Evolutionary conservation across 2,888 invertebrate genomes (phyloP), one percentile per base, ranked within the genome.

Genomic region (Catocala nupta): DNA sequence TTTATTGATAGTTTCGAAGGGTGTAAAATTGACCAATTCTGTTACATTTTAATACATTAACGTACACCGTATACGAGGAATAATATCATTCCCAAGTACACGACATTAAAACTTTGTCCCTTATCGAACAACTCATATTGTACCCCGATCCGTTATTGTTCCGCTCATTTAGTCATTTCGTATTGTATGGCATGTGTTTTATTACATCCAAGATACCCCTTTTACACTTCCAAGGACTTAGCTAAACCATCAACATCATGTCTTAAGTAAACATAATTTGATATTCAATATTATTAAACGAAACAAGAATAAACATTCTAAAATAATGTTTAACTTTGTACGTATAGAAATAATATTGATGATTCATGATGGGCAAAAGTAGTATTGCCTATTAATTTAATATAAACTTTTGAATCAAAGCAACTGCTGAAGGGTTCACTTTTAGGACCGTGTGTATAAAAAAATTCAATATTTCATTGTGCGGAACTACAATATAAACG

Each of bases 91-190:
- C 11, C 39, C 45, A 49, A 49, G 25, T 49, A 47, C 43, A 33
- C 13, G 7, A 12, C 25, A 50, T 16, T 56, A 59, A 63, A 72
- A 68, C 61, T 60, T 65, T 4, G 16, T 54, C 60, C 49, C 36
- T 7, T 16, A 44, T 36, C 52, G 12, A 57, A 52, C 7, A 51
- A 63, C 47, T 62, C 16, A 42, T 64, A 59, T 73, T 59, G 44
- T 59, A 59, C 61, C 54, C 16, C 34, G 7, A 55, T 58, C 33
- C 55, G 42, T 60, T 59, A 74, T 74, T 74, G 51, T 59, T 60
- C 25, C 45, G 48, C 49, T 39, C 39, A 57, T 56, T 56, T 49
- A 53, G 49, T 50, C 16, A 51, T 42, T 48, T 11, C 16, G 6
- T 16, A n/a, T 39, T 12, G 47, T 16, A 7, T 48, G 42, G 58